Base-by-base conservation (phyloP, 2,797 vertebrate species). In the Coilia nasus region DNA sequence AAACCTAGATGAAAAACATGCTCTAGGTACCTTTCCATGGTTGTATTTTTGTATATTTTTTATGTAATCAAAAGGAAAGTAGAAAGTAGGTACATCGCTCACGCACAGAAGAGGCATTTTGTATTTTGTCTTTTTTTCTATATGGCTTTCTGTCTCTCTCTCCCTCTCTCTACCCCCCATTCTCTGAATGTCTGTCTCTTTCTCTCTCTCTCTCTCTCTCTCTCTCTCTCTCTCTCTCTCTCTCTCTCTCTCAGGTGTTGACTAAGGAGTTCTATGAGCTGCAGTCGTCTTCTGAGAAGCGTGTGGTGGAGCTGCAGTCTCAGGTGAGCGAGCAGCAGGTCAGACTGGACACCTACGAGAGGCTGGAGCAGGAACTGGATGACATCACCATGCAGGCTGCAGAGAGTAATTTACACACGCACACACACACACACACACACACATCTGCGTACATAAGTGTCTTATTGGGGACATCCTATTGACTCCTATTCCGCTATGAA, bases 261-360 rank as follows among this genome's bases (percentile, higher is more conserved):
- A 99, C 97, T 56, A 98, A 98, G 93, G 98, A 99, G 93, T 99
- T 99, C 94, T 99, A 99, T 83, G 93, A 94, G 88, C 97, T 99
- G 85, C 98, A 99, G 93, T 94, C 96, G 31, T 95, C 96, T 85
- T 97, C 97, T 84, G 98, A 99, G 93, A 97, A 96, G 91, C 95
- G 93, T 12, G 92, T 94, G 91, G 94, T 93, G 7, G 98, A 98
- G 93, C 96, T 99, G 88, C 96, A 97, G 11, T 92, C 97, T 82
- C 97, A 96, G 89, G 97, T 96, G 90, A 95, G 96, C 12, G 98
- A 99, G 85, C 95, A 95, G 91, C 96, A 96, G 14, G 93, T 96
- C 81, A 96, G 96, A 60, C 94, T 99, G 84, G 94, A 97, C 92
- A 97, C 96, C 10, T 99, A 99, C 0, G 98, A 99, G 93, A 97